Base-by-base conservation (phyloP, 2,888 invertebrate genomes). In the Gibbula magus region DNA sequence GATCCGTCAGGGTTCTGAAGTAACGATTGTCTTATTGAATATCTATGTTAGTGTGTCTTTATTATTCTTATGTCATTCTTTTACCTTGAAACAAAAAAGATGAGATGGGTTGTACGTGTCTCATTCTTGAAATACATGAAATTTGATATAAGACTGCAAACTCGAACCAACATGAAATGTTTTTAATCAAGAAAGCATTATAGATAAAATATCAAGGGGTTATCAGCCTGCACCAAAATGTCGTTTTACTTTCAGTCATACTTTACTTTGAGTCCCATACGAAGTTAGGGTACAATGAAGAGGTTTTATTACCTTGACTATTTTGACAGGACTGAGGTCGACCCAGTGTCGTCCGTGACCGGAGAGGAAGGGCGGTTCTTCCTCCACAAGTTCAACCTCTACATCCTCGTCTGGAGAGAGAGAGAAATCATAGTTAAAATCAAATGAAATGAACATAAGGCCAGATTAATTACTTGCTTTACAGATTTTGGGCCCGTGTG, bases 1-100 rank as follows among this genome's bases (percentile, higher is more conserved):
- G 99, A 99, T 0, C 99, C 99, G 93, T 99, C 99, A 0, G 99
- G 99, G 94, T 99, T 99, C 94, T 94, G 89, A n/a, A n/a, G n/a
- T n/a, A n/a, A n/a, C n/a, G n/a, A n/a, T n/a, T n/a, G n/a, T n/a
- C n/a, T n/a, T n/a, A n/a, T n/a, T n/a, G n/a, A n/a, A n/a, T n/a
- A n/a, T n/a, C n/a, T n/a, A n/a, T n/a, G n/a, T n/a, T n/a, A n/a
- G n/a, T n/a, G n/a, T n/a, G n/a, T n/a, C n/a, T n/a, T n/a, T n/a
- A n/a, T n/a, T n/a, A n/a, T n/a, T n/a, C n/a, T n/a, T n/a, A n/a
- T n/a, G n/a, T n/a, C n/a, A n/a, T n/a, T n/a, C n/a, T n/a, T n/a
- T n/a, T n/a, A n/a, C n/a, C n/a, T n/a, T n/a, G n/a, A n/a, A n/a
- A n/a, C n/a, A n/a, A n/a, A n/a, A n/a, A n/a, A n/a, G n/a, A n/a